A percentile compares a stretch with the other conserved stretches of the same genome.
These are phyloP conservation scores for Geopemphigus sp. DNA, from an alignment of 1,140 invertebrate genomes.

Conservation along the genomic window DNA sequence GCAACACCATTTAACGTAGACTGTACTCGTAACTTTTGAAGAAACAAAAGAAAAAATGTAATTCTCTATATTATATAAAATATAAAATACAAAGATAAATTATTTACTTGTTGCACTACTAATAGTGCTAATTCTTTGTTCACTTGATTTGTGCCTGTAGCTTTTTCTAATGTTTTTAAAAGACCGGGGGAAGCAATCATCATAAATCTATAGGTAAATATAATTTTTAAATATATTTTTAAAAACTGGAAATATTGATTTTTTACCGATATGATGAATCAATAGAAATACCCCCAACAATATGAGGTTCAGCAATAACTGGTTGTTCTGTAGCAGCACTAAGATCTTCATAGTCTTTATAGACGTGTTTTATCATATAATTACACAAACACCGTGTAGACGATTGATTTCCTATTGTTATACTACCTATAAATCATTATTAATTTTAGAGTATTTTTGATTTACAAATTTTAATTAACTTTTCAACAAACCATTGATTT, in stretches of 20 bases:
- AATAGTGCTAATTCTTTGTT: conserved; percentile 78
- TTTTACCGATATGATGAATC: conserved; percentile 71
- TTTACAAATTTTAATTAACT: conserved; percentile 64
- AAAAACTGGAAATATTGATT: not conserved
- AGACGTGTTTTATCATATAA: conserved; percentile 81
- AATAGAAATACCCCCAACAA: conserved; percentile 73
- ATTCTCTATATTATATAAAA: not conserved
- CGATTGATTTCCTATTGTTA: conserved; percentile 68
- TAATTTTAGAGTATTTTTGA: not conserved
- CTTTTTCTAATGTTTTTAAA: conserved; percentile 79
- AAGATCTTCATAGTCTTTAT: conserved; percentile 77
- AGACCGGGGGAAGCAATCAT: conserved; percentile 82
- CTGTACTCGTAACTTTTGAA: conserved; percentile 74
- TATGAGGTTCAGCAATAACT: conserved; percentile 79
- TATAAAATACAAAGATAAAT: conserved; percentile 14
- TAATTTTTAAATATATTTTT: not conserved
- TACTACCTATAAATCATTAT: conserved; percentile 57
- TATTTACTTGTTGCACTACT: conserved; percentile 69
- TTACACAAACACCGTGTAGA: conserved; percentile 84
- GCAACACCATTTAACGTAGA: conserved; percentile 77
- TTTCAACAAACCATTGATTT: conserved; percentile 53
- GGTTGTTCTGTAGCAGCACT: conserved; percentile 69
- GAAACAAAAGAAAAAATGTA: conserved; percentile 52
- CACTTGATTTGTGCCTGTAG: conserved; percentile 72
- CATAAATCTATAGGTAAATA: conserved; percentile 62